Evolutionary conservation across 2,113 vertebrate genomes (phyloP), one percentile per base, ranked within the genome.

Genomic region (Cynocephalus volans): DNA sequence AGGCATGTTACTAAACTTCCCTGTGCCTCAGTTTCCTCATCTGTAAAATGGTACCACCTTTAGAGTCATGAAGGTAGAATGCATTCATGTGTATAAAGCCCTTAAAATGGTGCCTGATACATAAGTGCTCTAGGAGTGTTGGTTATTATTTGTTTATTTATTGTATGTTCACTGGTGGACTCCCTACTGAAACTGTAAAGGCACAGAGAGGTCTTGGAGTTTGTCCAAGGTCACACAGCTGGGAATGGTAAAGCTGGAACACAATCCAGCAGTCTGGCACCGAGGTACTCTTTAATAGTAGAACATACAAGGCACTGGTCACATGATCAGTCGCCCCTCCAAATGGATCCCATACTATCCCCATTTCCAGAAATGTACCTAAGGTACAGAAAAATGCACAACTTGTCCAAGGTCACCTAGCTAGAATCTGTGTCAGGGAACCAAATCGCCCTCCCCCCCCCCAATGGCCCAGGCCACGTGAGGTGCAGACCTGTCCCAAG

Each of bases 391-490:
- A 69, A 73, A 33, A 54, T 0, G 0, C 28, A 19, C 9, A 33
- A 73, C 83, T 83, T 87, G 33, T 18, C 52, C 75, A 80, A 95
- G 87, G 84, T 88, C 85, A 94, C 69, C 41, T 50, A 56, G 33
- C 60, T 69, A 62, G 69, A 73, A 52, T 65, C 85, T 75, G 26
- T 65, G 67, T 33, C 3, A 15, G 19, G n/a, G 62, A 85, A 88
- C 50, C 76, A 79, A 76, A 69, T 6, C 7, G 1, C 21, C 41
- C 33, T 21, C 26, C 9, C 36, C 21, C 15, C n/a, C 62, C 58
- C 10, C 41, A 41, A 8, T 8, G 28, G 75, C 50, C 26, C 19
- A 2, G 14, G 77, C 28, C 83, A 77, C 6, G 1, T 28, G 33
- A 77, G 52, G 48, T 31, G 2, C 13, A 14, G 17, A 5, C 31